Base-by-base conservation (phyloP, 2,888 invertebrate species). In the Caenorhabditis afra region DNA sequence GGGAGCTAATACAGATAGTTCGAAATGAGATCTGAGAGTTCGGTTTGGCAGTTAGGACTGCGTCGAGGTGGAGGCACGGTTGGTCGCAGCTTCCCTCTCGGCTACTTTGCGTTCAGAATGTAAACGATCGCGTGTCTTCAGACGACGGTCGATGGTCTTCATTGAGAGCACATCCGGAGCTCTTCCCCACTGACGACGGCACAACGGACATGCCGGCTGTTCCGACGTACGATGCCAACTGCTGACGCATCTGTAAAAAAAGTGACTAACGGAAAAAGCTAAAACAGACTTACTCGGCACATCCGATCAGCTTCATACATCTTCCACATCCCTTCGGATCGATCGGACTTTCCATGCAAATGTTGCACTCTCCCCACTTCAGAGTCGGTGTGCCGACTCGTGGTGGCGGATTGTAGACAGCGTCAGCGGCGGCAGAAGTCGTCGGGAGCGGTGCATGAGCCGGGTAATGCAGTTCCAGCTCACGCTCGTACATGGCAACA, bases 171-270 rank as follows among this genome's bases (percentile, higher is more conserved):
- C 67, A 11, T 57, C 67, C 0, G 67, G 49, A 16, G 23, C 39
- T 18, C 50, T 20, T n/a, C 3, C 14, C 67, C 67, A 67, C 20
- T 49, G 49, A 22, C 23, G 39, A n/a, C 67, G 58, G 14, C 67
- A 67, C 22, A 67, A 18, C 10, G 67, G 67, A 16, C 67, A 67
- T 4, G 61, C 47, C 3, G 61, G 61, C 14, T 10, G 3, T 3
- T 4, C 1, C 18, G 61, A n/a, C 1, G 47, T 3, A 0, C 35
- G 12, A 14, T 12, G 12, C 61, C 61, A 61, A 1, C 8, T 14
- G 12, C 11, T 16, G 20, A 61, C 37, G 29, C 62, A 62, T 20
- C 62, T 62, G 62, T 3, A 49, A 49, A 41, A 41, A 14, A 2
- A 11, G 41, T 41, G 41, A 11, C 2, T 3, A 3, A 3, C 2